Evolutionary conservation across 1,140 invertebrate species (phyloP).

Genomic region (Eupeodes corollae): DNA sequence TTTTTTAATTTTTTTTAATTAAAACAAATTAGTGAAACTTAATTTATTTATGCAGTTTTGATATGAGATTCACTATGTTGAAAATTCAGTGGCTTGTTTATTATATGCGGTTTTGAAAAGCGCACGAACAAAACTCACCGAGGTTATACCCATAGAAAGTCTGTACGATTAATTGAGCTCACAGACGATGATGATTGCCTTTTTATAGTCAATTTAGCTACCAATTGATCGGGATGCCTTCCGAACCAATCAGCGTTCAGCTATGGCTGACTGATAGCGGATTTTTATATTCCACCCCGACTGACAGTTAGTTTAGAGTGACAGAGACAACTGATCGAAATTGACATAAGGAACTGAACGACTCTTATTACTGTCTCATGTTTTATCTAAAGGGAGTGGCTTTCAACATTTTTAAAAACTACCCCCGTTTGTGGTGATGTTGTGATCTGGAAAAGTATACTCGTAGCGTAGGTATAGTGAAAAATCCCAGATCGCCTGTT

Average conservation of each 20-base stretch:
- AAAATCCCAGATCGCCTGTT: neutral
- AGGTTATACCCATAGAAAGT: conserved; percentile 7
- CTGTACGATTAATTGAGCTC: conserved; percentile 34
- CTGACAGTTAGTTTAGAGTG: too few species aligned
- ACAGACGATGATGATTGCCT: conserved; percentile 34
- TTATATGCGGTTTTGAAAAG: neutral
- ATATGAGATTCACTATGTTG: neutral
- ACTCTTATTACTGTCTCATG: too few species aligned
- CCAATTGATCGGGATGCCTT: conserved; percentile 10
- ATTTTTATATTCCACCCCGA: too few species aligned
- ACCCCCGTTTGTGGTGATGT: too few species aligned
- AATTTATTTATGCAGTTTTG: neutral
- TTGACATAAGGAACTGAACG: too few species aligned
- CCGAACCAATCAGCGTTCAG: conserved; percentile 25
- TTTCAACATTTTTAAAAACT: too few species aligned
- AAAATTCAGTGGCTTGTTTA: neutral
- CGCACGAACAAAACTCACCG: conserved; percentile 3
- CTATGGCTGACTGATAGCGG: conserved; percentile 17
- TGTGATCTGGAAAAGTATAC: too few species aligned
- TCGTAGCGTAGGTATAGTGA: neutral
- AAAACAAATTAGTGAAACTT: neutral
- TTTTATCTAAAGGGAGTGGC: too few species aligned
- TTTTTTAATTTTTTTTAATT: neutral
- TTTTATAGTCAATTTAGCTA: conserved; percentile 34
- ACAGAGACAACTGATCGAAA: too few species aligned